A percentile compares a stretch with the other conserved stretches of the same genome.
phyloP scores from a whole-genome alignment of 2,113 vertebrate genomes.

The Malurus cyaneus region DNA sequence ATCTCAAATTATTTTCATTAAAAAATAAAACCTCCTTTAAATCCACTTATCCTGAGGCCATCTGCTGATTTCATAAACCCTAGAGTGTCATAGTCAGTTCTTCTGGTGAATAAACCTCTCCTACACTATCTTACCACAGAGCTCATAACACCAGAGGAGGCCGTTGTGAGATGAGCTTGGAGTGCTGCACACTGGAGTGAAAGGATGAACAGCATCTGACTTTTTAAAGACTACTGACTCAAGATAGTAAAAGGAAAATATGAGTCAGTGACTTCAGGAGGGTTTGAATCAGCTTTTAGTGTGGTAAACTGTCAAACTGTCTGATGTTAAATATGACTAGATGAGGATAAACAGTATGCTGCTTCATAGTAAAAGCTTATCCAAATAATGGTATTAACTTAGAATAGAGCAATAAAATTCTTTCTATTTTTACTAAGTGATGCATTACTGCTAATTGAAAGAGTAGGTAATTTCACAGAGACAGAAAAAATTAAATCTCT shows the following conservation, averaged over 20 bases:
- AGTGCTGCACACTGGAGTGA: background rate
- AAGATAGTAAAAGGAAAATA: background rate
- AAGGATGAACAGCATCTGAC: background rate
- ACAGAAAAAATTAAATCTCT: background rate
- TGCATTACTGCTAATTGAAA: conserved; percentile 14
- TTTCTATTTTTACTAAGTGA: background rate
- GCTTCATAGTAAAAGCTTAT: background rate
- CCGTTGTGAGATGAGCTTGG: background rate
- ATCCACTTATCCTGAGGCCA: conserved; percentile 46
- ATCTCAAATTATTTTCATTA: conserved; percentile 59
- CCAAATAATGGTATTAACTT: background rate
- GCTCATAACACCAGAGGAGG: background rate
- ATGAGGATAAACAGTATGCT: background rate
- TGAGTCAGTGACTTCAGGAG: background rate
- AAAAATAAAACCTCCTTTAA: conserved; percentile 68
- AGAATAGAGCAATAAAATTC: background rate
- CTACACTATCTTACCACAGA: background rate
- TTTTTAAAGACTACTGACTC: background rate
- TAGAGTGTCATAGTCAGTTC: background rate
- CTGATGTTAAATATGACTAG: background rate
- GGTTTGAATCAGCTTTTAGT: background rate
- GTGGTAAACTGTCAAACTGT: background rate
- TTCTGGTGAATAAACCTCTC: background rate
- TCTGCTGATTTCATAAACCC: conserved; percentile 54
- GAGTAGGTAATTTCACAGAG: background rate